phyloP scores from a whole-genome alignment of 2,797 vertebrate genomes.

The Pangasius krempfi region DNA sequence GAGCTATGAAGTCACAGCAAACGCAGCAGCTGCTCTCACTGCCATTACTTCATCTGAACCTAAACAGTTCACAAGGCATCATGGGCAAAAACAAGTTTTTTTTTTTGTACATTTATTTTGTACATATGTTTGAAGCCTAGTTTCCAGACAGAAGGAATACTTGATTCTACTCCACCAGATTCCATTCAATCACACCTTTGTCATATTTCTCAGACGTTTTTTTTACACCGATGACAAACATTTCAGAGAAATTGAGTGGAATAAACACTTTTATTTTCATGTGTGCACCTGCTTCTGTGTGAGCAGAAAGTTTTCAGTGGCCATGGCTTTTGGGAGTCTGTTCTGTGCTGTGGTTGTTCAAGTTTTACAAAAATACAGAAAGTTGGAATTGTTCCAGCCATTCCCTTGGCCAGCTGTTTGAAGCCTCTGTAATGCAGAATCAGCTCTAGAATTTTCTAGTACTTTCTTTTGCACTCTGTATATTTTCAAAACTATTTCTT shows the following conservation, averaged over 20 bases:
- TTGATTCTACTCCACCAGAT: not conserved
- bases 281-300: not conserved
- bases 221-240: not conserved
- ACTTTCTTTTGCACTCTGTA: constrained; percentile 13
- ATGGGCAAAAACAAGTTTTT: not conserved
- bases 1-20: constrained; percentile 62
- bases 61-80: constrained; percentile 12
- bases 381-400: constrained; percentile 1
- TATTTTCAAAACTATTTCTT: constrained; percentile 22
- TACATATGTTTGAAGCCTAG: not conserved
- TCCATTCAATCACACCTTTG: not conserved
- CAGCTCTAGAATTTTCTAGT: not conserved
- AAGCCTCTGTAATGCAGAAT: not conserved
- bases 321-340: not conserved
- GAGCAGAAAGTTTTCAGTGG: not conserved
- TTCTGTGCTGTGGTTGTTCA: not conserved
- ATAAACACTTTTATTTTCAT: not conserved
- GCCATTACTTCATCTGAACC: constrained; percentile 73
- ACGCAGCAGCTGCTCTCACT: constrained; percentile 61
- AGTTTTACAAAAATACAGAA: not conserved
- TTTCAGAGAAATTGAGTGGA: not conserved
- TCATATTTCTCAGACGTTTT: not conserved
- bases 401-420: constrained; percentile 6
- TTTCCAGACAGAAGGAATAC: not conserved
- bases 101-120: not conserved